These are phyloP conservation scores for Mus spretus DNA, from an alignment of 2,797 vertebrate genomes.

Conservation along the genomic window DNA sequence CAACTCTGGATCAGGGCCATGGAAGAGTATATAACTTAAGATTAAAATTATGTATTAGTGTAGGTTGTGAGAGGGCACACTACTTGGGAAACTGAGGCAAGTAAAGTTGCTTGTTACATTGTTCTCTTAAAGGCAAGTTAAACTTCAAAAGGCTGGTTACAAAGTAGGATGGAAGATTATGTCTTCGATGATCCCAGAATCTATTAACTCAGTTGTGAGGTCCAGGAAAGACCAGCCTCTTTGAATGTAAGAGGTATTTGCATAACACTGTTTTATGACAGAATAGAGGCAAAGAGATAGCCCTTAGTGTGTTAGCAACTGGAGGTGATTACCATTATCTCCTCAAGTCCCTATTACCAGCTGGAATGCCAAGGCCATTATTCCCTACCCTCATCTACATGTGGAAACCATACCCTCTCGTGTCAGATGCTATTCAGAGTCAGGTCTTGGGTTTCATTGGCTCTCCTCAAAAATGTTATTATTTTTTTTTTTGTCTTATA, in stretches of 20 bases:
- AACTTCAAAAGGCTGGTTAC: background rate
- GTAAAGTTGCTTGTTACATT: background rate
- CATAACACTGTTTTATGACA: background rate
- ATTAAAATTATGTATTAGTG: background rate
- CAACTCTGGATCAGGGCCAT: background rate
- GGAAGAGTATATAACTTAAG: background rate
- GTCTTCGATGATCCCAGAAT: background rate
- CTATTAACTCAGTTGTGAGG: background rate
- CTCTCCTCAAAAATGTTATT: background rate
- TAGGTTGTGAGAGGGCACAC: background rate
- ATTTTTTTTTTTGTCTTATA: background rate
- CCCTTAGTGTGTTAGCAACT: too few relatives aligned
- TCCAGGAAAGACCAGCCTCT: background rate
- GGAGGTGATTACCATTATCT: background rate
- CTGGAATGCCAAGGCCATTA: background rate
- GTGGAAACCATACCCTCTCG: background rate
- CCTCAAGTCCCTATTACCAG: background rate
- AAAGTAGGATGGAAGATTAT: background rate
- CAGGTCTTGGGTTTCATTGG: background rate
- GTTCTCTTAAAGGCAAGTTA: background rate
- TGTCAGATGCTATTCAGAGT: background rate
- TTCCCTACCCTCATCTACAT: fast-evolving
- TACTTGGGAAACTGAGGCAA: background rate
- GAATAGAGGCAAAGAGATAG: background rate
- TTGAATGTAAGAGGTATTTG: background rate